Conservation (phyloP, 2,797 vertebrate genomes). For the Tympanoctomys barrerae region DNA sequence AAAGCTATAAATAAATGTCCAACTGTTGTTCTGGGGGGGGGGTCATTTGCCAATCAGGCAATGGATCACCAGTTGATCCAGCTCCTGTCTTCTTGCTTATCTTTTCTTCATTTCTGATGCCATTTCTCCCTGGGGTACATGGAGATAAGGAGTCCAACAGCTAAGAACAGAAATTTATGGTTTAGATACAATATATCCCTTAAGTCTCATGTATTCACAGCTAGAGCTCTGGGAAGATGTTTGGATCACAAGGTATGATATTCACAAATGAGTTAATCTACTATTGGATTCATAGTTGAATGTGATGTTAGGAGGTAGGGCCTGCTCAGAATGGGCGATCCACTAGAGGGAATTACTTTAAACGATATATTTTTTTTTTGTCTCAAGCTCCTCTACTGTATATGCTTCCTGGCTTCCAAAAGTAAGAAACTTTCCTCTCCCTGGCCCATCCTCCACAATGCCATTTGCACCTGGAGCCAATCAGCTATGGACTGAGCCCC, state of each 20-base stretch:
- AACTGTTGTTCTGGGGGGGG: too few relatives aligned
- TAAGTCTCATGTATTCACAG: background rate
- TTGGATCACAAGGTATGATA: background rate
- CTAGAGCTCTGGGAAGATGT: background rate
- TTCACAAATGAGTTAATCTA: background rate
- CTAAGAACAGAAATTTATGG: background rate
- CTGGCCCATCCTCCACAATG: background rate
- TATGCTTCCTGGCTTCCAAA: background rate
- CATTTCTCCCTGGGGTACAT: too few relatives aligned
- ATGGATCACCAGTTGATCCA: too few relatives aligned
- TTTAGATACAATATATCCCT: background rate
- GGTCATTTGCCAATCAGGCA: too few relatives aligned
- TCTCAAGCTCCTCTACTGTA: background rate
- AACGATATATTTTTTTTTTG: background rate
- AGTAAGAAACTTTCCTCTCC: background rate
- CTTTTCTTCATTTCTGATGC: too few relatives aligned
- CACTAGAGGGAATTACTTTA: background rate
- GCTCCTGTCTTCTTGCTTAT: too few relatives aligned
- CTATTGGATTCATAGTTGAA: background rate
- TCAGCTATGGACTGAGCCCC: too few relatives aligned
- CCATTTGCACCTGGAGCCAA: background rate
- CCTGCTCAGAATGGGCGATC: background rate
- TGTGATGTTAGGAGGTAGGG: background rate
- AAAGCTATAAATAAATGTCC: too few relatives aligned
- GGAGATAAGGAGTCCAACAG: too few relatives aligned